Conservation (phyloP, 1,140 invertebrate species). For the Meteorus sp. region DNA sequence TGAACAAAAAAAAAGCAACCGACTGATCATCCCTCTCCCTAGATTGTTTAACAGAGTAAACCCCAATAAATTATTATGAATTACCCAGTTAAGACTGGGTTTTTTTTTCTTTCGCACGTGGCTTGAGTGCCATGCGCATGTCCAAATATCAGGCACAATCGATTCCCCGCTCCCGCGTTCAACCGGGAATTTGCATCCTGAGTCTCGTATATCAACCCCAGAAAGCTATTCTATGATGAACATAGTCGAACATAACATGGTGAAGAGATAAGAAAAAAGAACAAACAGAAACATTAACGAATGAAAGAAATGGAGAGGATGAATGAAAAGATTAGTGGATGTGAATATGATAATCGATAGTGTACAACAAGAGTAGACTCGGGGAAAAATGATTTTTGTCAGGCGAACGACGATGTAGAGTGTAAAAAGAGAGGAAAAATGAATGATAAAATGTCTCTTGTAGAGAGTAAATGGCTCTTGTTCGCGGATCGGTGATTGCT, state of each 20-base stretch:
- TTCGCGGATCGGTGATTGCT: too few species aligned
- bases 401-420: too few species aligned
- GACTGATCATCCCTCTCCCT: too few species aligned
- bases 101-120: slow-evolving; percentile 46
- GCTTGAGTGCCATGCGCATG: slow-evolving; percentile 45
- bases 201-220: slow-evolving; percentile 9
- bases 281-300: slow-evolving; percentile 6
- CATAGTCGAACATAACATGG: slow-evolving; percentile 34
- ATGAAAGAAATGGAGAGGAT: too few species aligned
- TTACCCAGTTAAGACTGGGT: slow-evolving; percentile 21
- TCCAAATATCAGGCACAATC: slow-evolving; percentile 48
- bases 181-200: neutral
- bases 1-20: too few species aligned
- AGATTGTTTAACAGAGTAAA: neutral
- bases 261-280: neutral
- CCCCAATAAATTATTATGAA: neutral
- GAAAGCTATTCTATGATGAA: slow-evolving; percentile 23
- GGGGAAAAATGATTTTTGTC: too few species aligned
- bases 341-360: too few species aligned
- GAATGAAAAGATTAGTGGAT: too few species aligned
- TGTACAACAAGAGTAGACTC: too few species aligned
- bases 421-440: too few species aligned
- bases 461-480: too few species aligned
- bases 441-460: too few species aligned
- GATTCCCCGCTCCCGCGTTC: slow-evolving; percentile 46